These are phyloP conservation scores for Sylvia atricapilla DNA, from an alignment of 2,113 vertebrate species.

Conservation along the genomic window DNA sequence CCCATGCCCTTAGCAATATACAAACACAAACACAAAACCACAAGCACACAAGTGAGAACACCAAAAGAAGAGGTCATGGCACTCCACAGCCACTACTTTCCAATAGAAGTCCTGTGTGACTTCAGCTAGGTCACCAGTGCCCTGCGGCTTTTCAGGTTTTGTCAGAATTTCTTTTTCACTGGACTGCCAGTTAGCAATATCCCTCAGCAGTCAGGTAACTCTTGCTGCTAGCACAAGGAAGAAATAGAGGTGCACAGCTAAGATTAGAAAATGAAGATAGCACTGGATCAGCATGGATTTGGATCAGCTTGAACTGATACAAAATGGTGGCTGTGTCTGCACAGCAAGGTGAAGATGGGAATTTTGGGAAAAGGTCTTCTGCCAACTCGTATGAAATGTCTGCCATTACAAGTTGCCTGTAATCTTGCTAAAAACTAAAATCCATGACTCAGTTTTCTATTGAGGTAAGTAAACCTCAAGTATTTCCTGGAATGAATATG, in stretches of 20 bases:
- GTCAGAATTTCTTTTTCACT: neutral
- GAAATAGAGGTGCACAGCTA: neutral
- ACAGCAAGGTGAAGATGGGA: neutral
- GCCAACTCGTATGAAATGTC: neutral
- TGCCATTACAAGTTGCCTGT: neutral
- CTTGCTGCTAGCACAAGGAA: neutral
- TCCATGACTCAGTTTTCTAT: neutral
- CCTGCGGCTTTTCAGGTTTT: neutral
- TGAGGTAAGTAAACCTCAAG: neutral
- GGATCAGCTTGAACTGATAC: neutral
- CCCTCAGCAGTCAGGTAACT: neutral
- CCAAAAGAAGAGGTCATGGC: neutral
- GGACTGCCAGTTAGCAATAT: neutral
- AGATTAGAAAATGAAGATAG: neutral
- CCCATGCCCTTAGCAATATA: neutral
- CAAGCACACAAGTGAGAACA: neutral
- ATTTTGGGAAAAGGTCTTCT: neutral
- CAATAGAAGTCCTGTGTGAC: rapidly evolving
- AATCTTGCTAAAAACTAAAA: neutral
- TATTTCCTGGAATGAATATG: neutral
- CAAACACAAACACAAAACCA: neutral
- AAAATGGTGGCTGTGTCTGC: neutral
- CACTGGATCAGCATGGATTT: neutral
- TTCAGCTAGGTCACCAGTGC: neutral
- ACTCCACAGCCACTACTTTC: neutral